Conservation (phyloP, 1,140 invertebrate species). For the Armadillidium nasatum region DNA sequence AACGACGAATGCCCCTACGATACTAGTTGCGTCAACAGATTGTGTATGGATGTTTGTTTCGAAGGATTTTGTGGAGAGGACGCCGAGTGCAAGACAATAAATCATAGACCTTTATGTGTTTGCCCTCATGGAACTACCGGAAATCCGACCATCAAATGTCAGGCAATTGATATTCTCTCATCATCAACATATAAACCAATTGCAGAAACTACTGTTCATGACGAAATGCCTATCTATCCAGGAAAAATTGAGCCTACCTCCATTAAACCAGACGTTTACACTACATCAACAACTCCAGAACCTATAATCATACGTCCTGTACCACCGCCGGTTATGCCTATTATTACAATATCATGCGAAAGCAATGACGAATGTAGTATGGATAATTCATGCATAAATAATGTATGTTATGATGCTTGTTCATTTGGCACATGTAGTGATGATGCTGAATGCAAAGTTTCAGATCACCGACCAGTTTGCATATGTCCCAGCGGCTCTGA, state of each 20-base stretch:
- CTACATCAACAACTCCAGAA: constrained; percentile 61
- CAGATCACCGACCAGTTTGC: constrained; percentile 74
- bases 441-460: constrained; percentile 67
- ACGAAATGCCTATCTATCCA: constrained; percentile 61
- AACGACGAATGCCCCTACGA: constrained; percentile 57
- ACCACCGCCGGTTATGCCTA: constrained; percentile 55
- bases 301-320: constrained; percentile 28
- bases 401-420: constrained; percentile 70
- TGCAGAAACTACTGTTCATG: constrained; percentile 7
- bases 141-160: constrained; percentile 61
- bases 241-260: constrained; percentile 58
- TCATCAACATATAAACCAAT: constrained; percentile 25
- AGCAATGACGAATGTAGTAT: constrained; percentile 60
- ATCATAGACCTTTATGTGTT: constrained; percentile 45
- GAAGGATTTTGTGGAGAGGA: constrained; percentile 72
- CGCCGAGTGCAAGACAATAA: constrained; percentile 46
- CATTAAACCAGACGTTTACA: constrained; percentile 58
- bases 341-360: constrained; percentile 31
- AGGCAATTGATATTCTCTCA: constrained; percentile 24
- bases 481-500: constrained; percentile 60
- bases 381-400: constrained; percentile 63
- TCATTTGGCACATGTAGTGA: constrained; percentile 60
- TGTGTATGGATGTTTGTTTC: constrained; percentile 73
- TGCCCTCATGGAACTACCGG: constrained; percentile 78
- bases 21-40: constrained; percentile 59